Evolutionary conservation across 2,113 vertebrate species (phyloP).

Genomic region (Ceuthmochares aereus): DNA sequence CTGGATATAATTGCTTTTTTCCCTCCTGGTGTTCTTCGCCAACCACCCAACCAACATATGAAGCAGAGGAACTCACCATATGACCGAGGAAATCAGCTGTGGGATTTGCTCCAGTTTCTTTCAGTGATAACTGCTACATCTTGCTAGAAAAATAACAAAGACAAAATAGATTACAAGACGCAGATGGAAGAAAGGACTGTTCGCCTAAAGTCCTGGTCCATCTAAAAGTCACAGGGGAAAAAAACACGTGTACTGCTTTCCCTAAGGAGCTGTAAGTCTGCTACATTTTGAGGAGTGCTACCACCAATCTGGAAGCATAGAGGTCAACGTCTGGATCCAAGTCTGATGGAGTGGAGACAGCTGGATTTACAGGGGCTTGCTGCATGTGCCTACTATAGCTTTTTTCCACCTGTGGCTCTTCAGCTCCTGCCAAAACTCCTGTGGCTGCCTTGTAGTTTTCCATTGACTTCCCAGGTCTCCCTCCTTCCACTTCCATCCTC

Average conservation of each 20-base stretch:
- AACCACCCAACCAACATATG: constrained; percentile 16
- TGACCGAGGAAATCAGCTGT: neutral
- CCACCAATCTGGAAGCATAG: neutral
- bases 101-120: neutral
- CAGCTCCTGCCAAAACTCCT: neutral
- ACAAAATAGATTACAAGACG: neutral
- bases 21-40: constrained; percentile 46
- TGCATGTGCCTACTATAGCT: rapidly evolving
- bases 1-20: constrained; percentile 42
- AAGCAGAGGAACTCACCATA: neutral
- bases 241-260: rapidly evolving
- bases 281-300: neutral
- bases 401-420: neutral
- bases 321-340: neutral
- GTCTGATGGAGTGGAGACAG: too few relatives aligned
- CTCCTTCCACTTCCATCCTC: neutral
- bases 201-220: neutral
- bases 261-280: neutral
- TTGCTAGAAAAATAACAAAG: neutral
- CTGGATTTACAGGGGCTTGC: rapidly evolving
- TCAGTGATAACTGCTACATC: neutral
- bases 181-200: neutral
- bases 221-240: neutral
- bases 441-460: neutral
- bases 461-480: neutral